These are phyloP conservation scores for Mastacembelus armatus DNA, from an alignment of 2,797 vertebrate genomes.

Conservation along the genomic window DNA sequence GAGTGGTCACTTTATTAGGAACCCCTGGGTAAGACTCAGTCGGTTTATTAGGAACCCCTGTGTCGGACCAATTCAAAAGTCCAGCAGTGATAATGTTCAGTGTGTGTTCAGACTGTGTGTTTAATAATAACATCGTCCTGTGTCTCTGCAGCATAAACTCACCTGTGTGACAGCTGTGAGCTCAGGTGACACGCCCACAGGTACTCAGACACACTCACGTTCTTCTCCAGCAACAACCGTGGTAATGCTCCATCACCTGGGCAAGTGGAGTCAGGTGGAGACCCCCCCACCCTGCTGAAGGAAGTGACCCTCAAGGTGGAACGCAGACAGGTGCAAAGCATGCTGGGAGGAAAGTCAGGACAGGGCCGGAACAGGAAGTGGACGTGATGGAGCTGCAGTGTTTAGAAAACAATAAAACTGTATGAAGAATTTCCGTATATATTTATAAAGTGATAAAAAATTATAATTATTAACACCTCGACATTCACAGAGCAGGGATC, in stretches of 20 bases:
- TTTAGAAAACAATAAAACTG: too few species aligned
- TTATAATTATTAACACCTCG: too few species aligned
- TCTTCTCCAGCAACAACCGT: slow-evolving; percentile 84
- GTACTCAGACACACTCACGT: slow-evolving; percentile 84
- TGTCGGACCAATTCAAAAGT: too few species aligned
- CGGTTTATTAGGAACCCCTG: too few species aligned
- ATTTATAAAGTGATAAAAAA: too few species aligned
- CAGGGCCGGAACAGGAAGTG: slow-evolving; percentile 88
- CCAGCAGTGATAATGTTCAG: too few species aligned
- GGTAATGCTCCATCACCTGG: slow-evolving; percentile 70
- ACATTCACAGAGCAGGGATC: neutral
- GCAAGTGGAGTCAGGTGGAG: slow-evolving; percentile 14
- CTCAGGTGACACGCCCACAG: slow-evolving; percentile 88
- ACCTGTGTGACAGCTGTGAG: slow-evolving; percentile 72
- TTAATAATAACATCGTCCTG: too few species aligned
- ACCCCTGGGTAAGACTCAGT: too few species aligned
- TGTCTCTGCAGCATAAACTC: neutral
- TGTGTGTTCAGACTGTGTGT: too few species aligned
- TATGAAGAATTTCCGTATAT: too few species aligned
- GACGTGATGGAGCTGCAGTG: slow-evolving; percentile 88
- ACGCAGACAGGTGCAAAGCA: slow-evolving; percentile 87
- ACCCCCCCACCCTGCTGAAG: slow-evolving; percentile 84
- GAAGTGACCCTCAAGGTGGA: slow-evolving; percentile 82
- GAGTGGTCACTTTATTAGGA: too few species aligned
- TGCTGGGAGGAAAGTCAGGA: slow-evolving; percentile 75